Evolutionary conservation across 2,113 vertebrate genomes (phyloP).

Genomic region (Pseudopipra pipra): DNA sequence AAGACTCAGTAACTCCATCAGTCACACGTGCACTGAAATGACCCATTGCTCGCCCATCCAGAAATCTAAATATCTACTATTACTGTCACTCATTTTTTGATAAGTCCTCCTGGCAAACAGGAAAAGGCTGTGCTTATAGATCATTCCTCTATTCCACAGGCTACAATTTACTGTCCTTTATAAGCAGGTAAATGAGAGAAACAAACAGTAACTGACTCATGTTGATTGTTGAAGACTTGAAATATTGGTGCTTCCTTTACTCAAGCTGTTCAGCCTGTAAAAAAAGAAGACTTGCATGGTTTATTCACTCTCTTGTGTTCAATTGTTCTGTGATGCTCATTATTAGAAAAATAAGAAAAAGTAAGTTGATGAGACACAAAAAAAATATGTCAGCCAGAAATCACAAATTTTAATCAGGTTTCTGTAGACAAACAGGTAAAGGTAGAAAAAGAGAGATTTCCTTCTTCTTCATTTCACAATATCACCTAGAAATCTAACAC

Average conservation of each 20-base stretch:
- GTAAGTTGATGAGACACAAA: not conserved
- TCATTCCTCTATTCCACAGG: not conserved
- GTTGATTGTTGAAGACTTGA: not conserved
- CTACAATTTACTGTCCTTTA: not conserved
- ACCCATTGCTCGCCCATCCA: not conserved
- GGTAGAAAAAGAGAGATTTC: not conserved
- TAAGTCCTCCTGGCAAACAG: not conserved
- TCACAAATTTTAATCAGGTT: not conserved
- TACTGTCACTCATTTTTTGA: not conserved
- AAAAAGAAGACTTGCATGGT: not conserved
- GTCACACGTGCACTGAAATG: not conserved
- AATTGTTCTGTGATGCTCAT: not conserved
- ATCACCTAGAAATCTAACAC: not conserved
- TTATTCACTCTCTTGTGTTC: not conserved
- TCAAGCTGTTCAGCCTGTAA: not conserved
- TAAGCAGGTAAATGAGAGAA: not conserved
- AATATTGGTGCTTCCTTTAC: not conserved
- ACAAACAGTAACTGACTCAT: not conserved
- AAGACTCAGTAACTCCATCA: not conserved
- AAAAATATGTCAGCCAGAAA: not conserved
- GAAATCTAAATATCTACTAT: not conserved
- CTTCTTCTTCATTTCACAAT: not conserved
- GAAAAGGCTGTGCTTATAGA: not conserved
- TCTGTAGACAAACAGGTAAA: not conserved
- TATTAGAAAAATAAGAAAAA: not conserved